Evolutionary conservation across 2,113 vertebrate genomes (phyloP).

Genomic region (Dolichotis patagonum): DNA sequence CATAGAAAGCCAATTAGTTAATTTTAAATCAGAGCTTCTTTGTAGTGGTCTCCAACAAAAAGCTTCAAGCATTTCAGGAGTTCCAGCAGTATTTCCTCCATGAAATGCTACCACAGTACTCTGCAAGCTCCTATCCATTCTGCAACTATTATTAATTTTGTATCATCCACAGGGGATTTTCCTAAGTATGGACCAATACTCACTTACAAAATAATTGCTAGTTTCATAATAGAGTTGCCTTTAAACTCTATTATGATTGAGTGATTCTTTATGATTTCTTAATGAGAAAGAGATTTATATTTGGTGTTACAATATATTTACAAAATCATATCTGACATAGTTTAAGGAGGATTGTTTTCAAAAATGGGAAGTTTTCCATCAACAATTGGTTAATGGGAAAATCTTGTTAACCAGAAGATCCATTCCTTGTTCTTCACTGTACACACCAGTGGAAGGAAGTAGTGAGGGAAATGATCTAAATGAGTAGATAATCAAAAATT

Average conservation of each 20-base stretch:
- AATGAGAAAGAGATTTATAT: background rate
- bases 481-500: constrained; percentile 69
- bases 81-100: background rate
- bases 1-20: too few relatives aligned
- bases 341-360: too few relatives aligned
- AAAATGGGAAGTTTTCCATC: constrained; percentile 35
- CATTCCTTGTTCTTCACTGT: constrained; percentile 74
- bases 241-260: background rate
- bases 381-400: constrained; percentile 70
- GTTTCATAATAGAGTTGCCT: background rate
- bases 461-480: constrained; percentile 71
- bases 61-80: background rate
- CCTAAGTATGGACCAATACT: background rate
- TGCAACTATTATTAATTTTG: background rate
- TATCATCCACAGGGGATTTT: background rate
- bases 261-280: background rate
- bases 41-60: too few relatives aligned
- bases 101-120: background rate
- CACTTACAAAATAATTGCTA: background rate
- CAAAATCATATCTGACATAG: constrained; percentile 21
- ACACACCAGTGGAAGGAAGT: constrained; percentile 61
- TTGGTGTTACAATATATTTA: background rate
- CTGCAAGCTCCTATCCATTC: background rate
- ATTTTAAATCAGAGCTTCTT: too few relatives aligned
- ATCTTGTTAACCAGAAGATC: constrained; percentile 71